phyloP scores from a whole-genome alignment of 2,797 vertebrate species.

The Orestias chungarensis region DNA sequence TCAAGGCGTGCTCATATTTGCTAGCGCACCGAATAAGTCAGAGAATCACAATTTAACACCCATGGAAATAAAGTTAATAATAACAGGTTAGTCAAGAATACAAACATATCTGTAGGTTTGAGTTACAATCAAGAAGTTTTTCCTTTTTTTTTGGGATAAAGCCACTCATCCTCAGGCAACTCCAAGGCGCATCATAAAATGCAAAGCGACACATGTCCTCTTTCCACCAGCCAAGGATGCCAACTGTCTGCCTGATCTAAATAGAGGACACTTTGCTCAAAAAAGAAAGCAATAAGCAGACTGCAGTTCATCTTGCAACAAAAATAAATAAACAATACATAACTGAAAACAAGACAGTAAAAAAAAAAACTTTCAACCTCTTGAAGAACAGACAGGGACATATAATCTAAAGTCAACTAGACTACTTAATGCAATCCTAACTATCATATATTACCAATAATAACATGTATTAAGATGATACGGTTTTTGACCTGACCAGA shows the following conservation, averaged over 20 bases:
- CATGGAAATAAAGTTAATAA: conserved; percentile 1
- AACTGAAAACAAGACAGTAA: conserved; percentile 42
- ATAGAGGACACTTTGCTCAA: conserved; percentile 45
- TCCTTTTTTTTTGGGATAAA: conserved; percentile 43
- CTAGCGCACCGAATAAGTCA: neutral
- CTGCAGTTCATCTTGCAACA: conserved; percentile 14
- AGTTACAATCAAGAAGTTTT: conserved; percentile 28
- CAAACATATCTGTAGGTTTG: conserved; percentile 23
- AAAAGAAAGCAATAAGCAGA: conserved; percentile 24
- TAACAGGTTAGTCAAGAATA: conserved; percentile 16
- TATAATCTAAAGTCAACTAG: conserved; percentile 2
- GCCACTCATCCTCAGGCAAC: conserved; percentile 53
- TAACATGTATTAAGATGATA: conserved; percentile 1
- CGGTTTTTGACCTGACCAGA: neutral
- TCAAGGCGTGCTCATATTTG: neutral
- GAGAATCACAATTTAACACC: neutral
- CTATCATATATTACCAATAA: neutral
- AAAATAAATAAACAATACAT: neutral
- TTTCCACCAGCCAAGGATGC: conserved; percentile 58
- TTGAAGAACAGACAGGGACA: conserved; percentile 13
- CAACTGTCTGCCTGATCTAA: conserved; percentile 53
- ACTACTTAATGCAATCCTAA: neutral
- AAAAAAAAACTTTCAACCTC: conserved; percentile 21
- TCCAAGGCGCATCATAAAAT: conserved; percentile 58
- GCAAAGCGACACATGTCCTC: conserved; percentile 59